phyloP scores from a whole-genome alignment of 53 echinoderm and acorn worm genomes.

The Pentamera pediparva region DNA sequence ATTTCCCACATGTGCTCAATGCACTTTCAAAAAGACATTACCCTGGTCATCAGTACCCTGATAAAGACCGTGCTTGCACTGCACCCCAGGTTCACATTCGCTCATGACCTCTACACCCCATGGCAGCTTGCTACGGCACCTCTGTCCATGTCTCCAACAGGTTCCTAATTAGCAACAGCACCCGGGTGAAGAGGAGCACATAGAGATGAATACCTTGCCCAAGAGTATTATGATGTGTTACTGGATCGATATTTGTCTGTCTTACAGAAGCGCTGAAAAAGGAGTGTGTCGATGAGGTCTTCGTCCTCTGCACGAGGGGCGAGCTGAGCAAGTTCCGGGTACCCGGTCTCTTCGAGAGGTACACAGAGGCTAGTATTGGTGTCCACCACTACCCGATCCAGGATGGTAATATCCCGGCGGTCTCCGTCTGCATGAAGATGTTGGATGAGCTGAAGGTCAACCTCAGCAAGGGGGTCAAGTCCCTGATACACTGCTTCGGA shows the following conservation, averaged over 20 bases:
- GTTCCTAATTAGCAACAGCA: not conserved
- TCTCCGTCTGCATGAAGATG: conserved; percentile 50
- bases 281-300: conserved; percentile 56
- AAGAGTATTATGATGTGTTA: not conserved
- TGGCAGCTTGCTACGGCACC: too few species aligned
- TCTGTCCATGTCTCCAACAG: not conserved
- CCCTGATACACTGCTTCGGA: conserved; percentile 76
- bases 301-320: conserved; percentile 70
- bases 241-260: not conserved
- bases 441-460: conserved; percentile 58
- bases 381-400: conserved; percentile 79
- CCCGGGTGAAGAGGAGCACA: too few species aligned
- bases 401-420: conserved; percentile 52
- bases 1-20: too few species aligned
- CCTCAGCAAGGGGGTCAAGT: conserved; percentile 33
- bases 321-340: conserved; percentile 80
- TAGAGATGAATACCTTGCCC: too few species aligned
- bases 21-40: too few species aligned
- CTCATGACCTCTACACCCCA: too few species aligned
- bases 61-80: too few species aligned
- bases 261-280: conserved; percentile 51
- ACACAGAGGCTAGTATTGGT: conserved; percentile 48
- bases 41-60: too few species aligned
- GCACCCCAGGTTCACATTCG: too few species aligned
- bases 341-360: conserved; percentile 63